phyloP scores from a whole-genome alignment of 2,113 vertebrate species.

The Apteryx owenii region DNA sequence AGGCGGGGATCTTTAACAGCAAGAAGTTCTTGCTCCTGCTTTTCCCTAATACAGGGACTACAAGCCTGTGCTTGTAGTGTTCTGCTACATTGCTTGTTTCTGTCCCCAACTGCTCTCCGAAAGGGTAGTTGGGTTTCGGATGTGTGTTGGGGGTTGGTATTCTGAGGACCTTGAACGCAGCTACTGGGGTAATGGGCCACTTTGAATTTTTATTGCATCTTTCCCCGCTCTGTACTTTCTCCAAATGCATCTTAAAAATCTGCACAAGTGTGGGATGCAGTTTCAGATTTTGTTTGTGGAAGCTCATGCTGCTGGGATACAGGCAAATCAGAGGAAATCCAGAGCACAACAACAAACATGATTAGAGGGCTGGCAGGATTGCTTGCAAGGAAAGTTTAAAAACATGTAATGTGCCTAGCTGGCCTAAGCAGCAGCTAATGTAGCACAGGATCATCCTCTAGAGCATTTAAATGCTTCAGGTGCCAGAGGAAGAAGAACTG shows the following conservation, averaged over 20 bases:
- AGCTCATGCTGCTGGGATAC: not conserved
- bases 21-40: not conserved
- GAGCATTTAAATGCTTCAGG: not conserved
- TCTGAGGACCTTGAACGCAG: not conserved
- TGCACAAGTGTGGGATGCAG: not conserved
- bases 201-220: not conserved
- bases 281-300: not conserved
- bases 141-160: fast-evolving
- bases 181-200: not conserved
- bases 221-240: not conserved
- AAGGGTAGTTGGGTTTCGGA: not conserved
- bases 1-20: not conserved
- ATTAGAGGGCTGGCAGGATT: not conserved
- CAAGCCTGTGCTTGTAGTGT: not conserved
- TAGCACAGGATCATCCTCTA: not conserved
- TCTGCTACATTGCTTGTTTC: not conserved
- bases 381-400: not conserved
- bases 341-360: not conserved
- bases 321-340: not conserved
- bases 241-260: not conserved
- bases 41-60: not conserved
- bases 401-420: not conserved
- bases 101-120: not conserved
- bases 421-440: not conserved
- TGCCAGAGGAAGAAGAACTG: not conserved